These are phyloP conservation scores for Lepidocyrtinus sp. DNA, from an alignment of 2,888 invertebrate genomes.

Conservation along the genomic window DNA sequence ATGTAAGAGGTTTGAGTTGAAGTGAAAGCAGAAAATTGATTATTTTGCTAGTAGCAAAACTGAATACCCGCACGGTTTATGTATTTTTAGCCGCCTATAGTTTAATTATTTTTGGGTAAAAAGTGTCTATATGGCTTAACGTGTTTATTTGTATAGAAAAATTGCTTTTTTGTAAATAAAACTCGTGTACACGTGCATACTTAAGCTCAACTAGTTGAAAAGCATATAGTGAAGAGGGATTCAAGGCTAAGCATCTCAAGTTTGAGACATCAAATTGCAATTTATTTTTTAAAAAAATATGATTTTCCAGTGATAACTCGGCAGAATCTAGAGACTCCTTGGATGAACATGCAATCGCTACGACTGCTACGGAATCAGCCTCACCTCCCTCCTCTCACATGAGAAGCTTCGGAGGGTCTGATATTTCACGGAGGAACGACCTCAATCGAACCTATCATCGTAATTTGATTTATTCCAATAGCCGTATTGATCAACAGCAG, in stretches of 20 bases:
- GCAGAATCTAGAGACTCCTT: conserved; percentile 82
- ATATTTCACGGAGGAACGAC: conserved; percentile 68
- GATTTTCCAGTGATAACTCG: conserved; percentile 77
- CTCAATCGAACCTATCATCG: conserved; percentile 69
- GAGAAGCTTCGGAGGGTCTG: conserved; percentile 69
- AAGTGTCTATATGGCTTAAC: not conserved
- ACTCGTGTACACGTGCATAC: not conserved
- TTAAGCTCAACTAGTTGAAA: not conserved
- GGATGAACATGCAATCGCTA: conserved; percentile 82
- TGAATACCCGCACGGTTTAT: too few relatives aligned
- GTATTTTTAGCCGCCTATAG: not conserved
- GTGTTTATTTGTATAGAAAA: not conserved
- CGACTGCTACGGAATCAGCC: conserved; percentile 73
- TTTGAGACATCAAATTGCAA: not conserved
- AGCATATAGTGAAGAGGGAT: conserved; percentile 8
- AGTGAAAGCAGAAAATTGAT: not conserved
- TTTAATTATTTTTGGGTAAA: not conserved
- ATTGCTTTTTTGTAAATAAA: not conserved
- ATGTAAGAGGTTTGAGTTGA: not conserved
- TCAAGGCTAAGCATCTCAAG: conserved; percentile 43
- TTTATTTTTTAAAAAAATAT: conserved; percentile 27
- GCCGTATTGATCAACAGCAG: conserved; percentile 55
- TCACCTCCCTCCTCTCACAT: conserved; percentile 71
- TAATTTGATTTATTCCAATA: conserved; percentile 69
- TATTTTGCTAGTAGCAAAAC: not conserved